Conservation (phyloP, 2,113 vertebrate genomes). For the Urocynchramus pylzowi region DNA sequence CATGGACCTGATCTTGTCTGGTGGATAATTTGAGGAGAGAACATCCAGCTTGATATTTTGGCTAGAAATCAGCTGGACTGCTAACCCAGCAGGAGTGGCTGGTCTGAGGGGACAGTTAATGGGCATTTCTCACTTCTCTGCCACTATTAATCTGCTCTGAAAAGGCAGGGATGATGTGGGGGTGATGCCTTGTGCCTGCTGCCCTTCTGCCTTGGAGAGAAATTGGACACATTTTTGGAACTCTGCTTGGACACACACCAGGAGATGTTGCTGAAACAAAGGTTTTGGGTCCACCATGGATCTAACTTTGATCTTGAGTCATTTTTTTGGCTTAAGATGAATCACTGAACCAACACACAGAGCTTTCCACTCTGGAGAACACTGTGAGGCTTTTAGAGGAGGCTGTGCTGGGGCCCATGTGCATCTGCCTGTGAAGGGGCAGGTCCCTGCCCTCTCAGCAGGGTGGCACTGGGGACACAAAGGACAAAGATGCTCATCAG, state of each 20-base stretch:
- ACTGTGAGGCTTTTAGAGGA: not conserved
- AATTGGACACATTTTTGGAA: not conserved
- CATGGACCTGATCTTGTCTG: not conserved
- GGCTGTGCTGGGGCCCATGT: not conserved
- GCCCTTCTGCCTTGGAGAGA: not conserved
- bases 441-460: not conserved
- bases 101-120: not conserved
- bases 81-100: not conserved
- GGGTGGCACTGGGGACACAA: not conserved
- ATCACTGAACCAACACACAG: not conserved
- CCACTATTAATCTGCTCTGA: not conserved
- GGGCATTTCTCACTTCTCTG: not conserved
- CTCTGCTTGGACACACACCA: not conserved
- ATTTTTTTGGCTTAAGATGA: not conserved
- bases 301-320: not conserved
- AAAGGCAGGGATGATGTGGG: not conserved
- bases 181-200: not conserved
- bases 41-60: not conserved
- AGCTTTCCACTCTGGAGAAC: not conserved
- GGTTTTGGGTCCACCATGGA: fast-evolving
- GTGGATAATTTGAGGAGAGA: not conserved
- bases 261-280: not conserved
- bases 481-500: not conserved
- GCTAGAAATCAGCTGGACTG: not conserved
- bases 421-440: not conserved